Percentiles rank a stretch among this genome's conserved stretches.
phyloP scores from a whole-genome alignment of 2,113 vertebrate species.

The Ciconia boyciana region DNA sequence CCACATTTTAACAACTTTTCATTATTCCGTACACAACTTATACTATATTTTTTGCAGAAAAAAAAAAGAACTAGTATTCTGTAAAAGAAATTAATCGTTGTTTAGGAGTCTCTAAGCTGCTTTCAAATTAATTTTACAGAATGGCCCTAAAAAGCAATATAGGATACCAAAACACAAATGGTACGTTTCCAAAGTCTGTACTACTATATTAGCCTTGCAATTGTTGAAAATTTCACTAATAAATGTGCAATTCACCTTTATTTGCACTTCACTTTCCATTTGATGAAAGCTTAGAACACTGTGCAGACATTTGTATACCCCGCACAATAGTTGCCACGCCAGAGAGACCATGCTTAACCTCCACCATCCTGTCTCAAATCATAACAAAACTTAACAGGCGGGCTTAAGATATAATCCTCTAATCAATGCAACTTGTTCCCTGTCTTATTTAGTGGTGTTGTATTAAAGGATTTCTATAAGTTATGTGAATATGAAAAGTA shows the following conservation, averaged over 20 bases:
- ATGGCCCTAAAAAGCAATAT: not conserved
- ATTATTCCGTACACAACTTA: not conserved
- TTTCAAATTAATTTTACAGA: not conserved
- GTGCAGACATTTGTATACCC: not conserved
- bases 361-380: not conserved
- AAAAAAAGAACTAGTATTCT: not conserved
- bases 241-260: not conserved
- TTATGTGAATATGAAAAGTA: not conserved
- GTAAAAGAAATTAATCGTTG: not conserved
- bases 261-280: not conserved
- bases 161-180: not conserved
- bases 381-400: not conserved
- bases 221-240: not conserved
- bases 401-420: not conserved
- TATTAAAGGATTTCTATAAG: not conserved
- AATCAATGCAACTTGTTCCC: not conserved
- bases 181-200: not conserved
- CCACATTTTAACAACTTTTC: not conserved
- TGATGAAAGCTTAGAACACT: not conserved
- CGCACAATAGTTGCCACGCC: not conserved
- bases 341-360: not conserved
- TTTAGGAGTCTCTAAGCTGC: not conserved
- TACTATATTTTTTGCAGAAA: not conserved
- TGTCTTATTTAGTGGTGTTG: not conserved
- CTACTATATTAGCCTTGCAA: not conserved